Conservation (phyloP, 2,888 invertebrate species). For the Dichetophora obliterata region DNA sequence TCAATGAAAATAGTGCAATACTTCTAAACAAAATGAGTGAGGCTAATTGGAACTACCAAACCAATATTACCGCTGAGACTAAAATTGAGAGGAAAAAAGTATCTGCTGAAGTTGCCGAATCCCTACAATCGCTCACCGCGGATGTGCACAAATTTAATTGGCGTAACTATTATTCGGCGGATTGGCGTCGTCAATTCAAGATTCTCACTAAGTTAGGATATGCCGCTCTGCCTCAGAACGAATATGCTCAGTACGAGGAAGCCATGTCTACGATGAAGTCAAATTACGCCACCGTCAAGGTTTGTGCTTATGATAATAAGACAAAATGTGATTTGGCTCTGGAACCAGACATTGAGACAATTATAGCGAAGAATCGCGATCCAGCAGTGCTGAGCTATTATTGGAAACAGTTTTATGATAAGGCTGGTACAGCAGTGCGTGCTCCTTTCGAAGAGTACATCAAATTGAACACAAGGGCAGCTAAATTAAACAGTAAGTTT, state of each 20-base stretch:
- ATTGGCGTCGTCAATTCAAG: slow-evolving; percentile 81
- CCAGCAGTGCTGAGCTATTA: slow-evolving; percentile 82
- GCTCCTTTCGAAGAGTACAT: slow-evolving; percentile 77
- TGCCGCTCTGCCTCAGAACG: slow-evolving; percentile 80
- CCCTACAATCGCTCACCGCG: slow-evolving; percentile 64
- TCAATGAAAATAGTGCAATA: slow-evolving; percentile 74
- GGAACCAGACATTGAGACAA: slow-evolving; percentile 81
- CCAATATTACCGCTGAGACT: slow-evolving; percentile 82
- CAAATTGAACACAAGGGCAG: slow-evolving; percentile 78
- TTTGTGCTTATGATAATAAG: slow-evolving; percentile 77
- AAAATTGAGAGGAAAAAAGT: slow-evolving; percentile 70
- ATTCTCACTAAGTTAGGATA: slow-evolving; percentile 80
- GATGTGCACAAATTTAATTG: slow-evolving; percentile 75
- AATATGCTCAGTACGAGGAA: slow-evolving; percentile 75
- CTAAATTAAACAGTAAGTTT: slow-evolving; percentile 76
- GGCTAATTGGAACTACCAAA: slow-evolving; percentile 82
- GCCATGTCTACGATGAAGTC: slow-evolving; percentile 80
- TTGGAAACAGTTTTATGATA: slow-evolving; percentile 86
- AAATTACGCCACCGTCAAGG: slow-evolving; percentile 82
- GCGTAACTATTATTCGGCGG: slow-evolving; percentile 78
- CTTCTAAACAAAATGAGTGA: slow-evolving; percentile 74
- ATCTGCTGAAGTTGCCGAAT: slow-evolving; percentile 63
- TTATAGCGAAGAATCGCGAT: slow-evolving; percentile 78
- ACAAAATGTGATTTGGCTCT: slow-evolving; percentile 78
- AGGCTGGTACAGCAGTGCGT: slow-evolving; percentile 77